These are phyloP conservation scores for Holothuria scabra DNA, from an alignment of 53 echinoderm and acorn worm species.

Conservation along the genomic window DNA sequence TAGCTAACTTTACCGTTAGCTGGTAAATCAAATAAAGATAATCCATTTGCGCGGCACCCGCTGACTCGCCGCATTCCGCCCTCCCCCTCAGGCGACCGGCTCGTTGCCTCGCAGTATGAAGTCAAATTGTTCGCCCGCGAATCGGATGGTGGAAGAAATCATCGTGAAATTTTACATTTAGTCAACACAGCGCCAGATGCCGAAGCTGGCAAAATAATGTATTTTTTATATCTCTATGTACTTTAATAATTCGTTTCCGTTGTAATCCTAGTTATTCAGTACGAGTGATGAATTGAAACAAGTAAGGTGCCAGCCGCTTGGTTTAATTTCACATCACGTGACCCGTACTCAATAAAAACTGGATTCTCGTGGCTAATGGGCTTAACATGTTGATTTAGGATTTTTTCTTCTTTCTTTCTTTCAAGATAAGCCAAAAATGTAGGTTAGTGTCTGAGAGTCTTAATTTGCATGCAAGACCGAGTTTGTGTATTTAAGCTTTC, in stretches of 20 bases:
- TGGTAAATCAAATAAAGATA: slow-evolving; percentile 38
- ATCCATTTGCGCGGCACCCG: slow-evolving; percentile 27
- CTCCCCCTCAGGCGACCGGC: slow-evolving; percentile 23
- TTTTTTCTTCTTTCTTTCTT: too few relatives aligned
- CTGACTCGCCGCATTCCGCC: slow-evolving; percentile 12
- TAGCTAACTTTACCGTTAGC: slow-evolving; percentile 40
- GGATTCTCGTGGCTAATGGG: too few relatives aligned
- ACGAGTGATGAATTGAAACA: slow-evolving; percentile 21
- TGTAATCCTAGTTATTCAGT: slow-evolving; percentile 9
- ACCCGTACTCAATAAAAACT: too few relatives aligned
- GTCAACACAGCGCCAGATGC: slow-evolving; percentile 28
- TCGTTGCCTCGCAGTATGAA: slow-evolving; percentile 41
- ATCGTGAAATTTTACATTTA: slow-evolving; percentile 31
- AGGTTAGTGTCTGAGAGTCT: too few relatives aligned
- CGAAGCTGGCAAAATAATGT: slow-evolving; percentile 38
- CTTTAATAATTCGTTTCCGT: slow-evolving; percentile 23
- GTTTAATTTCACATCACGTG: background rate
- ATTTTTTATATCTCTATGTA: slow-evolving; percentile 20
- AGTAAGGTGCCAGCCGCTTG: background rate
- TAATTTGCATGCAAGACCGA: too few relatives aligned
- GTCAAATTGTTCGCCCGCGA: slow-evolving; percentile 19
- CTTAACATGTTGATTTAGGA: too few relatives aligned
- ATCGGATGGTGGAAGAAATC: slow-evolving; percentile 22
- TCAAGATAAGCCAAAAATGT: too few relatives aligned
- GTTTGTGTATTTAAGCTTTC: too few relatives aligned